A percentile compares a stretch with the other conserved stretches of the same genome.
Conservation (phyloP, 2,888 invertebrate genomes). For the Ligdia adustata region DNA sequence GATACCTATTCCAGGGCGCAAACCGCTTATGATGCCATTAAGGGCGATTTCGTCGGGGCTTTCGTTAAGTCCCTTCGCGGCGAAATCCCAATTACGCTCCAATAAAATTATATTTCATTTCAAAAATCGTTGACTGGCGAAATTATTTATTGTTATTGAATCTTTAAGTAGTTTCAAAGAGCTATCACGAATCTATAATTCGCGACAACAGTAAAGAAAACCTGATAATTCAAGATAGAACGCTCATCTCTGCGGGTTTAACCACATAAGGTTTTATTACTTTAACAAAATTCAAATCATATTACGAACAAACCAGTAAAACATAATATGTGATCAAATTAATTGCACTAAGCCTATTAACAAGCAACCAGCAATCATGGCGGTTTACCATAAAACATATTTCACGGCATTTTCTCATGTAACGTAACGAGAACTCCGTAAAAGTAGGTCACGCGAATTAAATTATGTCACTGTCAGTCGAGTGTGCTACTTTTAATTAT, state of each 20-base stretch:
- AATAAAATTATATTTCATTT: conserved; percentile 50
- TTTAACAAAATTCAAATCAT: no score
- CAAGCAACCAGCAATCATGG: conserved; percentile 13
- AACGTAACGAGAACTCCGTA: conserved; percentile 2
- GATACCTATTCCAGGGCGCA: conserved; percentile 45
- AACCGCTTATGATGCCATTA: conserved; percentile 61
- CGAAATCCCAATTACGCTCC: conserved; percentile 48
- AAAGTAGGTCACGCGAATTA: conserved; percentile 57
- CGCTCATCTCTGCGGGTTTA: no score
- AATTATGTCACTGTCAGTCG: conserved; percentile 43
- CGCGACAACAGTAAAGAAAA: neutral
- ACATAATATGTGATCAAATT: no score
- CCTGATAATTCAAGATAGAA: no score
- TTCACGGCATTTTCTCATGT: conserved; percentile 27
- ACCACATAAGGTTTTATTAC: no score
- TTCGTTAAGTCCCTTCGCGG: conserved; percentile 47
- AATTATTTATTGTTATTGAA: conserved; percentile 4
- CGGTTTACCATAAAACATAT: conserved; percentile 19
- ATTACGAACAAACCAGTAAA: no score
- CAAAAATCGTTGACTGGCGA: conserved; percentile 27
- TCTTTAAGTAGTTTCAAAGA: conserved; percentile 8
- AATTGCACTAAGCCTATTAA: conserved; percentile 8
- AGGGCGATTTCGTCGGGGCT: conserved; percentile 49
- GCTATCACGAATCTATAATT: neutral
- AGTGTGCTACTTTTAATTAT: conserved; percentile 19